A percentile compares a stretch with the other conserved stretches of the same genome.
phyloP scores from a whole-genome alignment of 2,797 vertebrate species.

The Iguana delicatissima region DNA sequence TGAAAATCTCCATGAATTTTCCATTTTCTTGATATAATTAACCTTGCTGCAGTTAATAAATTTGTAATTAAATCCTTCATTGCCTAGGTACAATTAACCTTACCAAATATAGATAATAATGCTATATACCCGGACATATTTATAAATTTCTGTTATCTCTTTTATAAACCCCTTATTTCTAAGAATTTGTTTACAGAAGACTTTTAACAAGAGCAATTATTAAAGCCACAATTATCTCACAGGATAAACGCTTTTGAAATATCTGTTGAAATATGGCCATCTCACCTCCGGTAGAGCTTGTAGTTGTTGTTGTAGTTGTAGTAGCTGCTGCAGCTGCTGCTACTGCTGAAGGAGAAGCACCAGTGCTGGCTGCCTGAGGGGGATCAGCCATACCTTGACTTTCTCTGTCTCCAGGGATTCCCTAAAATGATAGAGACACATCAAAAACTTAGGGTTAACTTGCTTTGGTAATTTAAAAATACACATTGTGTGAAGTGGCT shows the following conservation, averaged over 20 bases:
- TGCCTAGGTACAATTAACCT: too few relatives aligned
- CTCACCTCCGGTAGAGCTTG: conserved; percentile 86
- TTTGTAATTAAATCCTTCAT: too few relatives aligned
- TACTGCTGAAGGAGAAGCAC: conserved; percentile 76
- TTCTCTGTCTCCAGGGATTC: conserved; percentile 89
- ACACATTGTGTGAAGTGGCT: background rate
- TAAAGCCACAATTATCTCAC: too few relatives aligned
- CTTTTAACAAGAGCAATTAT: background rate
- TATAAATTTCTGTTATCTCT: too few relatives aligned
- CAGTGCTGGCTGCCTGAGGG: conserved; percentile 76
- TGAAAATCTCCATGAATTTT: too few relatives aligned
- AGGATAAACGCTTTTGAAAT: background rate
- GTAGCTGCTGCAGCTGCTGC: conserved; percentile 75
- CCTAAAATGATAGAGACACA: conserved; percentile 79
- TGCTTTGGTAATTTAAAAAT: background rate
- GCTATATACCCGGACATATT: too few relatives aligned
- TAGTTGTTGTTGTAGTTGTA: conserved; percentile 67
- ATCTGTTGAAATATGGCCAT: background rate
- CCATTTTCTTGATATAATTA: too few relatives aligned
- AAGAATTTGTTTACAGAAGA: background rate
- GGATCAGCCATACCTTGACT: conserved; percentile 83
- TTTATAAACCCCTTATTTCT: background rate
- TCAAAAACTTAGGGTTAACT: conserved; percentile 18
- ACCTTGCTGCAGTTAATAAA: too few relatives aligned
- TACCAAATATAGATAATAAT: too few relatives aligned